Evolutionary conservation across 1,140 invertebrate species (phyloP).

Genomic region (Lethocerus indicus): DNA sequence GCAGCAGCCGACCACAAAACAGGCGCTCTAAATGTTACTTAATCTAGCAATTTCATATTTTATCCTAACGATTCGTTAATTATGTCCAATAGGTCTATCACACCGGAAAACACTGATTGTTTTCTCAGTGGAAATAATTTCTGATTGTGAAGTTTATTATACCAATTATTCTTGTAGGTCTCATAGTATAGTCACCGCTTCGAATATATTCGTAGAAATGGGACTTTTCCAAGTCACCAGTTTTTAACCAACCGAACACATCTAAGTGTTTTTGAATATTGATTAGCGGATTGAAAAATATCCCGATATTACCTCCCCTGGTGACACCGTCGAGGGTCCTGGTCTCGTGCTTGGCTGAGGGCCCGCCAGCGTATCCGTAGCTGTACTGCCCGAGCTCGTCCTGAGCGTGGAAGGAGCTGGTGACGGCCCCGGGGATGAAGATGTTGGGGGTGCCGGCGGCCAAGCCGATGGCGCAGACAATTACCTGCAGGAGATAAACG

Average conservation of each 20-base stretch:
- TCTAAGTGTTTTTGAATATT: too few relatives aligned
- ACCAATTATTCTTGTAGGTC: background rate
- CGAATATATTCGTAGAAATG: background rate
- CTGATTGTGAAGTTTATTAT: background rate
- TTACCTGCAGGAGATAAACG: constrained; percentile 7
- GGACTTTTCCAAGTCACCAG: background rate
- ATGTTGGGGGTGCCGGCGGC: constrained; percentile 5
- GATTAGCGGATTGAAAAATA: background rate
- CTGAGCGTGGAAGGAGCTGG: constrained; percentile 35
- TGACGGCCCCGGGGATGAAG: constrained; percentile 21
- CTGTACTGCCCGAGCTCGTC: constrained; percentile 38
- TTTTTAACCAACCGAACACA: too few relatives aligned
- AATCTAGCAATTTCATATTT: too few relatives aligned
- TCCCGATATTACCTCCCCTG: constrained; percentile 28
- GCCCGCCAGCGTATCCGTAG: constrained; percentile 35
- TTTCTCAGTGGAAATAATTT: background rate
- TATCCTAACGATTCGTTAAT: too few relatives aligned
- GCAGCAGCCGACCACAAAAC: too few relatives aligned
- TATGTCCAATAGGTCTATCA: too few relatives aligned
- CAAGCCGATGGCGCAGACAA: constrained; percentile 17
- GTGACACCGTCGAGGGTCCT: constrained; percentile 41
- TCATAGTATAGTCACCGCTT: background rate
- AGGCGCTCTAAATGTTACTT: too few relatives aligned
- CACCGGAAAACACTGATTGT: too few relatives aligned
- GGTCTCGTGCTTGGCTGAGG: constrained; percentile 29